Evolutionary conservation across 2,113 vertebrate species (phyloP).

Genomic region (Petromus typicus): DNA sequence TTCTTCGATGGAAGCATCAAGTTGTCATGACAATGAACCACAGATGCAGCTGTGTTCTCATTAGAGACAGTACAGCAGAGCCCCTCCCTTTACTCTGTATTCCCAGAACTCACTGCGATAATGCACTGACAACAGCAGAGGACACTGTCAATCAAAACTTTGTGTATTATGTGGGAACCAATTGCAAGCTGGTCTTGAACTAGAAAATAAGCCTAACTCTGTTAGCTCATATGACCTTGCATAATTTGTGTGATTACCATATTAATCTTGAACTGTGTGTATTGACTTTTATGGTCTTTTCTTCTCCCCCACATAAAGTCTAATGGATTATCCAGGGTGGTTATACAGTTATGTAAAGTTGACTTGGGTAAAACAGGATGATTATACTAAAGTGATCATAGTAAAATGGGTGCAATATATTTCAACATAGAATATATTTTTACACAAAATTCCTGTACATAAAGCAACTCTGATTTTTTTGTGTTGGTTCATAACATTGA

Average conservation of each 20-base stretch:
- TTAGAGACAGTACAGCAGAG: not conserved
- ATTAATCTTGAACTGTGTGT: not conserved
- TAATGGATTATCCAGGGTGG: not conserved
- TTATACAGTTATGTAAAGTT: not conserved
- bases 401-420: not conserved
- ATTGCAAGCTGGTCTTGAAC: not conserved
- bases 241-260: not conserved
- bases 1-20: slow-evolving; percentile 50
- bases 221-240: not conserved
- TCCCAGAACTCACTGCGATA: not conserved
- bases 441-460: not conserved
- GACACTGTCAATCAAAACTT: not conserved
- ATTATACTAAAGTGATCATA: not conserved
- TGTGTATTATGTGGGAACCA: not conserved
- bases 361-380: not conserved
- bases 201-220: slow-evolving; percentile 9
- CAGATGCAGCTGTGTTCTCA: not conserved
- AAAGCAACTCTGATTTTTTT: not conserved
- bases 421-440: not conserved
- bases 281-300: not conserved
- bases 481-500: not conserved
- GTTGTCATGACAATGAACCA: slow-evolving; percentile 50
- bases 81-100: not conserved
- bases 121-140: not conserved
- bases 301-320: not conserved